Conservation (phyloP, 1,140 invertebrate genomes). For the Heliconius hermathena region DNA sequence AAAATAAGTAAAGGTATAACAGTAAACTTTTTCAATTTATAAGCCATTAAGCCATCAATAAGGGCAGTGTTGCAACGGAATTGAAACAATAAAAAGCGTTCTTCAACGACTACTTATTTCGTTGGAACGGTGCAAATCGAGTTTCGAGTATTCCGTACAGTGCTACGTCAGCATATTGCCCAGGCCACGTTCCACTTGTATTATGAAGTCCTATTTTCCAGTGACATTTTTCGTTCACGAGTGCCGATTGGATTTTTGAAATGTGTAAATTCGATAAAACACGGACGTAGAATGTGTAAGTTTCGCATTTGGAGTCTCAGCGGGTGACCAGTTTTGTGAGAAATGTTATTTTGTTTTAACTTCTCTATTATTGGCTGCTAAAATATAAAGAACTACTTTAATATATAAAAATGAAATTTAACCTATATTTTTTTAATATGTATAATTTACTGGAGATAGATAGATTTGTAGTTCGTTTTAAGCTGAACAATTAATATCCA, state of each 20-base stretch:
- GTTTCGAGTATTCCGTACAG: constrained; percentile 57
- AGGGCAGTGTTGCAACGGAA: constrained; percentile 30
- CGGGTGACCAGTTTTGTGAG: constrained; percentile 27
- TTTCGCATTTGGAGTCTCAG: constrained; percentile 29
- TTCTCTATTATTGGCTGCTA: constrained; percentile 23
- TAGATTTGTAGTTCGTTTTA: no score
- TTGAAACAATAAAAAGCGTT: constrained; percentile 42
- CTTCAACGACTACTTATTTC: constrained; percentile 55
- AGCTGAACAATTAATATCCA: no score
- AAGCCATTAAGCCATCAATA: constrained; percentile 19
- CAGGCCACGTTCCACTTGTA: constrained; percentile 61
- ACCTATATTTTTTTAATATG: no score
- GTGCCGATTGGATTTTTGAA: constrained; percentile 72
- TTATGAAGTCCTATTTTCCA: constrained; percentile 72
- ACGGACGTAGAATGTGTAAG: constrained; percentile 40
- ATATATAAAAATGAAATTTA: background rate
- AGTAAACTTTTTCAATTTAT: constrained; percentile 22
- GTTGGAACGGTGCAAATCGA: constrained; percentile 63
- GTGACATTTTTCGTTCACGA: constrained; percentile 73
- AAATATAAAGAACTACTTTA: constrained; percentile 10
- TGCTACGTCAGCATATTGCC: constrained; percentile 69
- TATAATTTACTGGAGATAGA: no score
- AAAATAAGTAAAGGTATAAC: constrained; percentile 12
- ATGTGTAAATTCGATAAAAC: constrained; percentile 76
- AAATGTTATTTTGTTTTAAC: constrained; percentile 36